phyloP scores from a whole-genome alignment of 2,888 invertebrate genomes.

The Agrotis puta region DNA sequence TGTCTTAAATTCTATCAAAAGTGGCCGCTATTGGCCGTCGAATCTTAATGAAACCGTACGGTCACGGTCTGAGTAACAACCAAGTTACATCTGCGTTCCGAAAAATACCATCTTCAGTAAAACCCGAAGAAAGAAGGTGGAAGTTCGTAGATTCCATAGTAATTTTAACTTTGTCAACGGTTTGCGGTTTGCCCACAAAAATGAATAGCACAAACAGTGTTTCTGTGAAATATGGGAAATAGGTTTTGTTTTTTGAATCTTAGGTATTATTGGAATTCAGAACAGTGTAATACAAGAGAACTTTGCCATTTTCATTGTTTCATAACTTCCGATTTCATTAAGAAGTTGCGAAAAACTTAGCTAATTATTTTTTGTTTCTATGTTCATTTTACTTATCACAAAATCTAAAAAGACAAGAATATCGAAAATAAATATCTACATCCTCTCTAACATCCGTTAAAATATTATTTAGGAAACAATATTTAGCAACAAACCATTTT shows the following conservation, averaged over 20 bases:
- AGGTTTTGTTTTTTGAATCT: slow-evolving; percentile 49
- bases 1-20: slow-evolving; percentile 51
- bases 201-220: slow-evolving; percentile 57
- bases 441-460: slow-evolving; percentile 37
- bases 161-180: slow-evolving; percentile 50
- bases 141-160: slow-evolving; percentile 7
- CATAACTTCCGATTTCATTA: not conserved
- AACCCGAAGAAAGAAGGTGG: not conserved
- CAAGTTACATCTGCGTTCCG: slow-evolving; percentile 50
- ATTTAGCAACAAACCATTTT: not conserved
- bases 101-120: slow-evolving; percentile 18
- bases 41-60: slow-evolving; percentile 68
- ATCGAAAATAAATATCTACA: slow-evolving; percentile 23
- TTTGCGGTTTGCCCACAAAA: slow-evolving; percentile 63
- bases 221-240: slow-evolving; percentile 68
- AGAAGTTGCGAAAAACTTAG: not conserved
- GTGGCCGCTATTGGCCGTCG: slow-evolving; percentile 53
- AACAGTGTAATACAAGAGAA: slow-evolving; percentile 9
- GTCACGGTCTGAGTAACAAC: slow-evolving; percentile 67
- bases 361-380: not conserved
- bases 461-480: not conserved
- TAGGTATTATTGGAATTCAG: slow-evolving; percentile 25
- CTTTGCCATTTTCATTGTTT: not conserved
- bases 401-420: not conserved
- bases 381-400: slow-evolving; percentile 15